These are phyloP conservation scores for Glaucopsyche alexis DNA, from an alignment of 2,888 invertebrate species.

Conservation along the genomic window DNA sequence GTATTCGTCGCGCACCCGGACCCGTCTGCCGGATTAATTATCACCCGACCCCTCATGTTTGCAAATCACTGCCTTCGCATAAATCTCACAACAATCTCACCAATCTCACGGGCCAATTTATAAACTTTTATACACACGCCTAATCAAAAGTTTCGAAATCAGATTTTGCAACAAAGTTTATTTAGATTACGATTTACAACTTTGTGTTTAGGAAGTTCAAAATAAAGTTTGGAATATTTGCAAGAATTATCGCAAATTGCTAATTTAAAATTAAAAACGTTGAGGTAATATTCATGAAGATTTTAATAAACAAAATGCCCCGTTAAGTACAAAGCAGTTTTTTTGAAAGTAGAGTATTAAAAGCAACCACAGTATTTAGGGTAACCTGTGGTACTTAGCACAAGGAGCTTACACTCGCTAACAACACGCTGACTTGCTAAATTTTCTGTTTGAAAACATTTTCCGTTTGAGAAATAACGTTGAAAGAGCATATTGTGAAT, in stretches of 20 bases:
- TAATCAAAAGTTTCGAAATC: constrained; percentile 14
- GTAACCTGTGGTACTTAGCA: neutral
- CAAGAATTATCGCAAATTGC: neutral
- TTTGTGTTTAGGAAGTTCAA: neutral
- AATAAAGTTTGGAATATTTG: neutral
- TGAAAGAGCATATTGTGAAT: constrained; percentile 22
- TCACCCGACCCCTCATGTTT: constrained; percentile 70
- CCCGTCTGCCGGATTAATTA: constrained; percentile 78
- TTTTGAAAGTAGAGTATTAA: neutral
- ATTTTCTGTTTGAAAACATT: constrained; percentile 13
- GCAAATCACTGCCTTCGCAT: constrained; percentile 58
- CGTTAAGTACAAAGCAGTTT: too few species aligned
- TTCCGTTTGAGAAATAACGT: constrained; percentile 4
- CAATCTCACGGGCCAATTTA: constrained; percentile 27
- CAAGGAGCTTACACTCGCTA: neutral
- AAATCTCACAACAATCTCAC: constrained; percentile 28
- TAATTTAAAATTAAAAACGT: constrained; percentile 9
- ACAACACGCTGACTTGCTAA: constrained; percentile 15
- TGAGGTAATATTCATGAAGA: neutral
- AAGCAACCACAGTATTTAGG: neutral
- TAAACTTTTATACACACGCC: constrained; percentile 16
- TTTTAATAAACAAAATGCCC: neutral
- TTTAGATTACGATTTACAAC: constrained; percentile 1
- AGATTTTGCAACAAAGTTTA: neutral
- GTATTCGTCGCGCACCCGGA: constrained; percentile 67